phyloP scores from a whole-genome alignment of 2,797 vertebrate species.

The Catharus ustulatus region DNA sequence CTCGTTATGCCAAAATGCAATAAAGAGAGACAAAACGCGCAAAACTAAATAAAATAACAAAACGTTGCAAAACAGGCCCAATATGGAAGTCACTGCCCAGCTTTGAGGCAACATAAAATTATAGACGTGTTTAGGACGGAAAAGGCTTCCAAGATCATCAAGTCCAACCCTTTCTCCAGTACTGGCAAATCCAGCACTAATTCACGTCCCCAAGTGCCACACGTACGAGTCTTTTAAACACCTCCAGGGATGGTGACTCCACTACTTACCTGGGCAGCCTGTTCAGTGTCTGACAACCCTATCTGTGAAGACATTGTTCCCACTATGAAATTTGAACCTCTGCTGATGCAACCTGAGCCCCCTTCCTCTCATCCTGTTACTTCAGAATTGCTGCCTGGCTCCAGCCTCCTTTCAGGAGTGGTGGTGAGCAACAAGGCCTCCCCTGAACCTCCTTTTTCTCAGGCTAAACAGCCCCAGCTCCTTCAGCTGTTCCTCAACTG shows the following conservation, averaged over 20 bases:
- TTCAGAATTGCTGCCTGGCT: background rate
- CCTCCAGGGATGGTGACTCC: background rate
- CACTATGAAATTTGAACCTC: background rate
- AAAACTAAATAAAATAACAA: background rate
- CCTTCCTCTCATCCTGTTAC: background rate
- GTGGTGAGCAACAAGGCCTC: background rate
- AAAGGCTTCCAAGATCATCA: background rate
- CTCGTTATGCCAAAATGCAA: background rate
- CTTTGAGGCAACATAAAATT: background rate
- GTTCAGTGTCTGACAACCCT: background rate
- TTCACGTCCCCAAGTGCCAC: no score
- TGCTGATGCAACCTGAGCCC: background rate
- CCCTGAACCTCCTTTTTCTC: fast-evolving
- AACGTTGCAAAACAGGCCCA: background rate
- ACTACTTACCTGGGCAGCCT: no score
- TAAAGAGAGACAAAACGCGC: background rate
- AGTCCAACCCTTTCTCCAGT: background rate
- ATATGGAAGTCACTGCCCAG: background rate
- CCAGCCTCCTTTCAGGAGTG: background rate
- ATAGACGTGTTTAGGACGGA: background rate
- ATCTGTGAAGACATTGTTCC: background rate
- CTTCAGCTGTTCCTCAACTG: background rate
- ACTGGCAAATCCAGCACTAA: background rate
- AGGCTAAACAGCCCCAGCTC: background rate
- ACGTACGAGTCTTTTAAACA: fast-evolving